These are phyloP conservation scores for Globodera rostochiensis DNA, from an alignment of 1,140 invertebrate species.

Conservation along the genomic window DNA sequence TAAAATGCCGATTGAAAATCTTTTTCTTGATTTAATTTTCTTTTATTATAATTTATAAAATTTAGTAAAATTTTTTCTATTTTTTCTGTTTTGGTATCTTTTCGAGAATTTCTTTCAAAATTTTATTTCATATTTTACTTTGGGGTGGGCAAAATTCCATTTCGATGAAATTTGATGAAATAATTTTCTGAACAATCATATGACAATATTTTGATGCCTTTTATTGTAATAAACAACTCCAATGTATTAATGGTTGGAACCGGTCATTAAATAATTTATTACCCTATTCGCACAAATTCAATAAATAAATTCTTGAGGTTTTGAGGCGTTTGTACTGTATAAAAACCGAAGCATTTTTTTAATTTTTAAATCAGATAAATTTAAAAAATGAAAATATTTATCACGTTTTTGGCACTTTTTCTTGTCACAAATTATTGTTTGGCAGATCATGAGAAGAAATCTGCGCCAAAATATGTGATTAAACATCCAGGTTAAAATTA, in stretches of 20 bases:
- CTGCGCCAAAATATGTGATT: not conserved
- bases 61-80: no score
- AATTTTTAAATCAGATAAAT: not conserved
- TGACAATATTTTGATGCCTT: not conserved
- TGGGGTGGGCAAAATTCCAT: not conserved
- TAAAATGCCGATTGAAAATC: no score
- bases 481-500: not conserved
- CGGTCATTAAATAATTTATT: no score
- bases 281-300: no score
- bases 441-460: not conserved
- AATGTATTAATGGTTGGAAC: no score
- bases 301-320: no score
- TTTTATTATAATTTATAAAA: no score
- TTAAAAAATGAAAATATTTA: not conserved
- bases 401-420: not conserved
- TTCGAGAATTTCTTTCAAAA: not conserved
- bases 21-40: no score
- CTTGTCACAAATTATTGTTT: not conserved
- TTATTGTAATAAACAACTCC: not conserved
- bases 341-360: not conserved
- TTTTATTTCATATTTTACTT: not conserved
- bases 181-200: not conserved
- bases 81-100: no score
- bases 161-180: not conserved
- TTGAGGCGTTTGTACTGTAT: not conserved